Evolutionary conservation across 2,888 invertebrate genomes (phyloP).

Genomic region (Drosophila vallismaia): DNA sequence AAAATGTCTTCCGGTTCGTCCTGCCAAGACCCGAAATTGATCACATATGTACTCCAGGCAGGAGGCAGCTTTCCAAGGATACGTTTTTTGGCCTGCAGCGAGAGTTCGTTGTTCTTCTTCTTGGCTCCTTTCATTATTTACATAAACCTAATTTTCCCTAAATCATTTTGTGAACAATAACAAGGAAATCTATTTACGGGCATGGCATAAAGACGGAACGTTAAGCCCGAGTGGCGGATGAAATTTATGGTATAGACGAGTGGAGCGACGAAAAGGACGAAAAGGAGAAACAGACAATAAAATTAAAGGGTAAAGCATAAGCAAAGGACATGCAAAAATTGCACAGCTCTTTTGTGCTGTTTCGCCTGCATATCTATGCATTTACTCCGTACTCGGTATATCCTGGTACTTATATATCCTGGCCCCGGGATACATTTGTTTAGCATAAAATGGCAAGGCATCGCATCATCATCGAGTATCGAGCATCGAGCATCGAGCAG

Average conservation of each 20-base stretch:
- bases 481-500: slow-evolving; percentile 52
- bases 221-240: slow-evolving; percentile 32
- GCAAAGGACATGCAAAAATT: slow-evolving; percentile 42
- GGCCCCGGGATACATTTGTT: slow-evolving; percentile 75
- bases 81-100: slow-evolving; percentile 55
- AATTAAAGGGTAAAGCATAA: slow-evolving; percentile 66
- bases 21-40: slow-evolving; percentile 39
- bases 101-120: slow-evolving; percentile 45
- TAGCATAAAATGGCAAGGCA: slow-evolving; percentile 72
- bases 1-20: slow-evolving; percentile 20
- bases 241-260: slow-evolving; percentile 74
- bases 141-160: slow-evolving; percentile 83
- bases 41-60: slow-evolving; percentile 27
- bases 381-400: slow-evolving; percentile 9
- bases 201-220: slow-evolving; percentile 51
- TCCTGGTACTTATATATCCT: neutral
- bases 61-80: slow-evolving; percentile 49
- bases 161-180: slow-evolving; percentile 82
- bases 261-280: slow-evolving; percentile 42
- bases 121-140: slow-evolving; percentile 78
- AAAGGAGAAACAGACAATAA: slow-evolving; percentile 63
- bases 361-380: slow-evolving; percentile 17
- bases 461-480: slow-evolving; percentile 37
- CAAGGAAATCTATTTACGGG: slow-evolving; percentile 75
- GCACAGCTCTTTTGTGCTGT: slow-evolving; percentile 26